Evolutionary conservation across 2,113 vertebrate genomes (phyloP).

Genomic region (Muscicapa adusta): DNA sequence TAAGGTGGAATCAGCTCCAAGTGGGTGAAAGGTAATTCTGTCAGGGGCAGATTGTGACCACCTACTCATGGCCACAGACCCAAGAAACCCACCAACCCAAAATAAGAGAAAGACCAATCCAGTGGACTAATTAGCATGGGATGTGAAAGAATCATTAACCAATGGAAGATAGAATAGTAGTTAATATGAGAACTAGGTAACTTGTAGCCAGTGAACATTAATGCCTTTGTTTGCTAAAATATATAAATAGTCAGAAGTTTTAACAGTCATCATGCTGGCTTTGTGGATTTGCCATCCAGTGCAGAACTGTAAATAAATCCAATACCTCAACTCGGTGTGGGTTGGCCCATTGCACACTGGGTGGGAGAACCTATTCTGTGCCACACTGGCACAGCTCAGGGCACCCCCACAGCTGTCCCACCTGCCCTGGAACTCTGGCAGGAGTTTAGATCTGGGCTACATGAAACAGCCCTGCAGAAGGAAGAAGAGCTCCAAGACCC

Average conservation of each 20-base stretch:
- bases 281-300: not conserved
- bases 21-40: not conserved
- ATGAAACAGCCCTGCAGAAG: not conserved
- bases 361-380: not conserved
- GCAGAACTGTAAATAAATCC: not conserved
- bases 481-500: not conserved
- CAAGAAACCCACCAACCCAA: not conserved
- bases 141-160: not conserved
- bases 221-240: not conserved
- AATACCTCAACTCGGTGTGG: not conserved
- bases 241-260: not conserved
- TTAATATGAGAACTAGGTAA: not conserved
- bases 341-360: not conserved
- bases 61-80: no score
- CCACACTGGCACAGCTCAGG: not conserved
- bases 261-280: not conserved
- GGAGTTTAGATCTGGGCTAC: not conserved
- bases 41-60: not conserved
- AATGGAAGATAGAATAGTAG: not conserved
- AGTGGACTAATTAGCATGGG: not conserved
- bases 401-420: not conserved
- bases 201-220: not conserved
- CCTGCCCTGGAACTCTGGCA: conserved; percentile 41
- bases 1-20: not conserved
- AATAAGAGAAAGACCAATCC: not conserved